phyloP scores from a whole-genome alignment of 2,888 invertebrate species.

The Chrysodeixis includens region DNA sequence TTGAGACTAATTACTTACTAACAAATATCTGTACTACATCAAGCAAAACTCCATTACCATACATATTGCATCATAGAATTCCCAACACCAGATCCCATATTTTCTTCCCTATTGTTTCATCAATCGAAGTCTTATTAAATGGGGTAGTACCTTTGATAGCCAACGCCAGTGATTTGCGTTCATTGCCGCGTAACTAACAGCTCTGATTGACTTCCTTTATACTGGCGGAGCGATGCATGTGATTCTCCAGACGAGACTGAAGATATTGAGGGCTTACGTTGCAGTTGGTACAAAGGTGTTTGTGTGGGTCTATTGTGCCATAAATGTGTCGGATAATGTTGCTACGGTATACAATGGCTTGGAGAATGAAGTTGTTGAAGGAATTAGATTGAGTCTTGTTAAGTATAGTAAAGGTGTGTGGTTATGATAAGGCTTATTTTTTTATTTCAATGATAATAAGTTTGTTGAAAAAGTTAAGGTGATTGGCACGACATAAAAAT shows the following conservation, averaged over 20 bases:
- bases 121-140: slow-evolving; percentile 3
- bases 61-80: not conserved
- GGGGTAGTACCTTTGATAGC: slow-evolving; percentile 13
- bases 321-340: not conserved
- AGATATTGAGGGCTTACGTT: slow-evolving; percentile 8
- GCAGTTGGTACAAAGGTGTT: slow-evolving; percentile 1
- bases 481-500: no score
- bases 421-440: no score
- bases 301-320: slow-evolving; percentile 6
- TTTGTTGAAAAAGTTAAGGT: no score
- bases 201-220: slow-evolving; percentile 43
- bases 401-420: no score
- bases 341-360: not conserved
- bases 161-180: slow-evolving; percentile 21
- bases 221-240: slow-evolving; percentile 27
- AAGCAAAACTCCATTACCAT: not conserved
- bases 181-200: slow-evolving; percentile 41
- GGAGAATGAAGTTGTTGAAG: no score
- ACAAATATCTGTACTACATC: not conserved
- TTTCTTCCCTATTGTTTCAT: not conserved
- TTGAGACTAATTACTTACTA: no score
- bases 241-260: slow-evolving; percentile 21
- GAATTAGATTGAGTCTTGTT: no score
- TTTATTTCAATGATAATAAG: no score
- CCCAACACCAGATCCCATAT: not conserved